phyloP scores from a whole-genome alignment of 2,797 vertebrate genomes.

The Calcarius lapponicus region DNA sequence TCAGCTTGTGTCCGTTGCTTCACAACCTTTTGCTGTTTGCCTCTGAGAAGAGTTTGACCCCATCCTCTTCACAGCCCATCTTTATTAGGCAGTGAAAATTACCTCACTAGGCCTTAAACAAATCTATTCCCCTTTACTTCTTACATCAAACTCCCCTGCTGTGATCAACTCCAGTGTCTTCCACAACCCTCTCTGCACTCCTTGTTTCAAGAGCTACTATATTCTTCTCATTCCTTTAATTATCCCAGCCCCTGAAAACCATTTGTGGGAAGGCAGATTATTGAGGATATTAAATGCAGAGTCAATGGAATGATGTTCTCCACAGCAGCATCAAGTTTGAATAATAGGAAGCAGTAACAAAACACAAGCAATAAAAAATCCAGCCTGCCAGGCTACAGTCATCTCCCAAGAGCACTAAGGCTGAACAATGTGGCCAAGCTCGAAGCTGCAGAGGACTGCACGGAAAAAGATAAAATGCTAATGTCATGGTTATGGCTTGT shows the following conservation, averaged over 20 bases:
- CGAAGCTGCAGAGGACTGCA: background rate
- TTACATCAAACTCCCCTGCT: background rate
- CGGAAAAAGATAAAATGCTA: background rate
- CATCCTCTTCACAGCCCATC: background rate
- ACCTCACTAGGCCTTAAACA: background rate
- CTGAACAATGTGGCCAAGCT: background rate
- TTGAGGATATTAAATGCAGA: background rate
- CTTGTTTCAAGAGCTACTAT: background rate
- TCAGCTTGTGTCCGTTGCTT: background rate
- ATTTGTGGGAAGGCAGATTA: background rate
- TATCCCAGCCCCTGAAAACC: background rate
- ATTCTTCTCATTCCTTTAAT: background rate
- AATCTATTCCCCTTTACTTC: background rate
- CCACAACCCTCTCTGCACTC: background rate
- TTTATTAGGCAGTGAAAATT: background rate
- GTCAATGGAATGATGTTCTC: background rate
- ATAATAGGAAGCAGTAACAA: background rate
- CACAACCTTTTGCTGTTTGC: background rate
- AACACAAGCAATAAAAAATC: background rate
- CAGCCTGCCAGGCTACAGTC: background rate
- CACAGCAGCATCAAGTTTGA: background rate
- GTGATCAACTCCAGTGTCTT: background rate
- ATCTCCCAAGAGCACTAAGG: background rate
- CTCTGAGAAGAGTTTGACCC: background rate
- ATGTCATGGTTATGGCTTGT: background rate